Evolutionary conservation across 1,140 invertebrate genomes (phyloP).

Genomic region (Leptopilina clavipes): DNA sequence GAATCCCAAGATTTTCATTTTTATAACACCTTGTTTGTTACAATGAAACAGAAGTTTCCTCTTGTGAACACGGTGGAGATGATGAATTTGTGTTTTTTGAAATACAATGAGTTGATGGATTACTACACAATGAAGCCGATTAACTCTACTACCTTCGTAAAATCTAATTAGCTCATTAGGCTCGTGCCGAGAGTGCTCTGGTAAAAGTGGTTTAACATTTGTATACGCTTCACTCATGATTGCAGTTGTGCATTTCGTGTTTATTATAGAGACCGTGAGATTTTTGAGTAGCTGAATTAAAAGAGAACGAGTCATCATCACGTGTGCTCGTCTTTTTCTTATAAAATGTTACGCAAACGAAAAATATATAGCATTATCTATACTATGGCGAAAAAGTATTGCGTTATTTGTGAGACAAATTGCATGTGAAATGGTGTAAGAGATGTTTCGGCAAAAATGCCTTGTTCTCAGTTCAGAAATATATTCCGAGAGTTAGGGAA

Average conservation of each 20-base stretch:
- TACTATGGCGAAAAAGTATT: slow-evolving; percentile 44
- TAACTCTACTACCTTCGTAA: slow-evolving; percentile 46
- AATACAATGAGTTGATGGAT: neutral
- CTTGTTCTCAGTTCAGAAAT: neutral
- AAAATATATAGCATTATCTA: slow-evolving; percentile 43
- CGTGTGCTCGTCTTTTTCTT: slow-evolving; percentile 54
- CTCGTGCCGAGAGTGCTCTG: slow-evolving; percentile 52
- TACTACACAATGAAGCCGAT: neutral
- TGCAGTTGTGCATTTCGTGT: slow-evolving; percentile 46
- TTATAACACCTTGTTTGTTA: neutral
- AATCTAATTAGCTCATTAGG: slow-evolving; percentile 62
- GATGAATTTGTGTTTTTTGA: neutral
- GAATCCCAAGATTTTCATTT: neutral
- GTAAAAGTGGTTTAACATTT: slow-evolving; percentile 61
- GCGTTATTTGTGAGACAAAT: slow-evolving; percentile 48
- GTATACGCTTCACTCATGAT: slow-evolving; percentile 49
- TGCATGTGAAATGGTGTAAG: slow-evolving; percentile 23
- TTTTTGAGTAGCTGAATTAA: slow-evolving; percentile 51
- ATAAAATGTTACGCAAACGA: slow-evolving; percentile 67
- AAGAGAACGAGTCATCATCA: slow-evolving; percentile 44
- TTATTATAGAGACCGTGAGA: slow-evolving; percentile 61
- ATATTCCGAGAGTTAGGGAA: neutral
- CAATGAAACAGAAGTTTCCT: neutral
- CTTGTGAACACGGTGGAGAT: neutral
- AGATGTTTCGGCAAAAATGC: slow-evolving; percentile 44